Evolutionary conservation across 2,797 vertebrate genomes (phyloP), one percentile per base, ranked within the genome.

Genomic region (Pelobates cultripes): DNA sequence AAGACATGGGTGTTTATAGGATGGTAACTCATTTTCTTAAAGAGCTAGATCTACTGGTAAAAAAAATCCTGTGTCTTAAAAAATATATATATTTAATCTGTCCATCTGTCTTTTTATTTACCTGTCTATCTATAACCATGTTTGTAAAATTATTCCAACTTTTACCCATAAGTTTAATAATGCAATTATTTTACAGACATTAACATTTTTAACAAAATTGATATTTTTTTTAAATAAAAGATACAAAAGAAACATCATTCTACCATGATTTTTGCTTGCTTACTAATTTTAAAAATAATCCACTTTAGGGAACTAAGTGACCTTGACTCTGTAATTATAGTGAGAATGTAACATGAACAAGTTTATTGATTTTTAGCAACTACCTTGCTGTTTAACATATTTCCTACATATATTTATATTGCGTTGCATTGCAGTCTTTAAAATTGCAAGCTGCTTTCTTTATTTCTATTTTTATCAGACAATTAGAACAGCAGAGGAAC

Each of bases 401-500:
- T 66, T 4, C 12, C 63, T 66, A 66, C 12, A 66, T 41, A 66
- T 41, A 28, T 41, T 66, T 66, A 40, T n/a, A 66, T 7, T 5
- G n/a, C 40, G 7, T 66, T 28, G 63, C 5, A 66, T 28, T 66
- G n/a, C 28, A 66, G 63, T 14, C 9, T 43, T 74, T 74, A n/a
- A 60, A 60, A 51, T 43, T 6, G 51, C 51, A 12, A 12, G 47
- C 47, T 51, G 6, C 7, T 51, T 43, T 15, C 60, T 60, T 60
- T 6, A 55, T n/a, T 53, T 74, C 40, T 74, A 53, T 71, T 73
- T 73, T 9, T 51, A 74, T 74, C 6, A 74, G 53, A 17, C 41
- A 74, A 74, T 74, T 74, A 61, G 72, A 57, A 60, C 72, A 74
- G 47, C 41, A 43, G 72, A 74, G 72, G 60, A 6, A 43, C n/a